Conservation (phyloP, 2,797 vertebrate genomes). For the Ataeniobius toweri region DNA sequence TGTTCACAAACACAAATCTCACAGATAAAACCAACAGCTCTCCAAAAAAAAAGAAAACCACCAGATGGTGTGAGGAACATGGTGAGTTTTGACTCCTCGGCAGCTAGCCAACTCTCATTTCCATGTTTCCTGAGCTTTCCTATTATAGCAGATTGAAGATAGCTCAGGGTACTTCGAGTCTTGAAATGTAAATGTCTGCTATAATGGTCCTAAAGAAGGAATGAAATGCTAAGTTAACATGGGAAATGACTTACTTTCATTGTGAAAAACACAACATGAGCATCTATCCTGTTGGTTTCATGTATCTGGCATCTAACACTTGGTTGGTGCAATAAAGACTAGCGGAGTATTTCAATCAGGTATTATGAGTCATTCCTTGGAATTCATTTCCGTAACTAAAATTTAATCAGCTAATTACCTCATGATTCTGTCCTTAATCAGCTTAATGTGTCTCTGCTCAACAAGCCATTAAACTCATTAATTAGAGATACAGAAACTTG, state of each 20-base stretch:
- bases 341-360: not conserved
- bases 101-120: conserved; percentile 27
- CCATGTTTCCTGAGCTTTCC: conserved; percentile 10
- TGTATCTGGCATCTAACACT: not conserved
- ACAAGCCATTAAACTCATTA: conserved; percentile 11
- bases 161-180: not conserved
- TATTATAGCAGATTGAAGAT: not conserved
- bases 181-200: not conserved
- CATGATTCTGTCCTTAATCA: conserved; percentile 1
- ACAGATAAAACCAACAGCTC: conserved; percentile 56
- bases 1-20: conserved; percentile 13
- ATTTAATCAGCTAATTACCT: not conserved
- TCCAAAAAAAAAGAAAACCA: conserved; percentile 47
- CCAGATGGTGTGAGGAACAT: conserved; percentile 71
- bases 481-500: not conserved
- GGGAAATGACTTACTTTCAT: not conserved
- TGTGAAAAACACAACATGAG: not conserved
- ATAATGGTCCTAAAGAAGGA: not conserved
- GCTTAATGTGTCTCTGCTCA: conserved; percentile 15
- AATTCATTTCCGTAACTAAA: not conserved
- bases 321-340: not conserved
- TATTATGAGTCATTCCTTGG: not conserved
- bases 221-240: not conserved
- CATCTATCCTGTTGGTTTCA: not conserved
- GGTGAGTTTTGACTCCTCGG: conserved; percentile 32